Evolutionary conservation across 1,140 invertebrate species (phyloP).

Genomic region (Limonius californicus): DNA sequence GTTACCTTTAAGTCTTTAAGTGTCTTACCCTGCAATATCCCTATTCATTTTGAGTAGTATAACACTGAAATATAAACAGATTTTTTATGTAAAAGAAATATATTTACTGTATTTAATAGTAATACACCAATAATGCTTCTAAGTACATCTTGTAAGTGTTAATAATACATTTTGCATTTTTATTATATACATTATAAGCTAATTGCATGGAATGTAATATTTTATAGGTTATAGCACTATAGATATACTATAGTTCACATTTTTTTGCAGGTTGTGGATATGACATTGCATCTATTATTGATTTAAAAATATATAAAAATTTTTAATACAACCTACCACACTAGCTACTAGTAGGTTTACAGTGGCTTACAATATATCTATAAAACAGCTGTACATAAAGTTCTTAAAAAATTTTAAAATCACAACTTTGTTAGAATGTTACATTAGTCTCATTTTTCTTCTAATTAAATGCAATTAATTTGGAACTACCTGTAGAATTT

Average conservation of each 20-base stretch:
- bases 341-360: not conserved
- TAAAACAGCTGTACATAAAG: not conserved
- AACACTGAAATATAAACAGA: too few relatives aligned
- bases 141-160: not conserved
- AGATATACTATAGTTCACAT: not conserved
- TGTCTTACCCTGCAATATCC: too few relatives aligned
- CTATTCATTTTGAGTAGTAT: too few relatives aligned
- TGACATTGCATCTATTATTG: not conserved
- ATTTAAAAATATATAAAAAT: conserved; percentile 3
- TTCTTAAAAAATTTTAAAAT: not conserved
- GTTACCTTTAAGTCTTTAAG: too few relatives aligned
- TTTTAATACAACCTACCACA: not conserved
- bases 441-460: not conserved
- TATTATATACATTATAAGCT: not conserved
- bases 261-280: not conserved
- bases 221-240: not conserved
- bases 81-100: conserved; percentile 2
- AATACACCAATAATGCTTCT: not conserved
- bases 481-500: not conserved
- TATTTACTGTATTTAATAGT: conserved; percentile 6
- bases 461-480: not conserved
- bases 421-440: conserved; percentile 5
- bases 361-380: too few relatives aligned
- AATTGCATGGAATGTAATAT: not conserved
- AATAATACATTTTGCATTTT: not conserved